phyloP scores from a whole-genome alignment of 2,888 invertebrate species.

The Mythimna impura region DNA sequence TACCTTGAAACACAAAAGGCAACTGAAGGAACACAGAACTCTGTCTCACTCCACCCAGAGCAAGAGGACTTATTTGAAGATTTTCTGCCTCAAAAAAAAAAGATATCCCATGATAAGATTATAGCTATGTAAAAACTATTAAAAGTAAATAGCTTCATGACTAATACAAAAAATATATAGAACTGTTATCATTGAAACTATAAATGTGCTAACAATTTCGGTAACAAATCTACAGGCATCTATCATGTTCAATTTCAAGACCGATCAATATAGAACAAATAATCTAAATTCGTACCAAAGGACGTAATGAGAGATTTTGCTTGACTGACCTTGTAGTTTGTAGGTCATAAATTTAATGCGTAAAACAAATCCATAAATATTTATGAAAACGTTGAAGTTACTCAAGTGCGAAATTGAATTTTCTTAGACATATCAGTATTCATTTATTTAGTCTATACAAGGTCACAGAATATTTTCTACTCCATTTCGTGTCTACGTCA shows the following conservation, averaged over 20 bases:
- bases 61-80: too few species aligned
- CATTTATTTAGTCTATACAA: background rate
- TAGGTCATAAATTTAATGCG: background rate
- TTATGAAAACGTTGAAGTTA: constrained; percentile 13
- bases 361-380: constrained; percentile 18
- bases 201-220: constrained; percentile 2
- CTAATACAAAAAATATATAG: too few species aligned
- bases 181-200: background rate
- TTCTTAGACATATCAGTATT: constrained; percentile 4
- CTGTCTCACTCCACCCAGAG: too few species aligned
- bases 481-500: background rate
- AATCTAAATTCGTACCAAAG: background rate
- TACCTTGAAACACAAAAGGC: too few species aligned
- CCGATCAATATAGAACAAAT: constrained; percentile 16
- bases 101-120: background rate
- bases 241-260: constrained; percentile 9
- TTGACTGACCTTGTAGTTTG: background rate
- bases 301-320: background rate
- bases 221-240: constrained; percentile 6
- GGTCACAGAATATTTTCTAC: background rate
- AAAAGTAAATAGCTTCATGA: background rate
- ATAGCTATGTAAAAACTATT: background rate
- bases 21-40: too few species aligned
- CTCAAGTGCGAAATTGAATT: constrained; percentile 27
- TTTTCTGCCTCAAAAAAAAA: too few species aligned